A percentile compares a stretch with the other conserved stretches of the same genome.
These are phyloP conservation scores for Meteorus cinctellus DNA, from an alignment of 2,888 invertebrate species.

Conservation along the genomic window DNA sequence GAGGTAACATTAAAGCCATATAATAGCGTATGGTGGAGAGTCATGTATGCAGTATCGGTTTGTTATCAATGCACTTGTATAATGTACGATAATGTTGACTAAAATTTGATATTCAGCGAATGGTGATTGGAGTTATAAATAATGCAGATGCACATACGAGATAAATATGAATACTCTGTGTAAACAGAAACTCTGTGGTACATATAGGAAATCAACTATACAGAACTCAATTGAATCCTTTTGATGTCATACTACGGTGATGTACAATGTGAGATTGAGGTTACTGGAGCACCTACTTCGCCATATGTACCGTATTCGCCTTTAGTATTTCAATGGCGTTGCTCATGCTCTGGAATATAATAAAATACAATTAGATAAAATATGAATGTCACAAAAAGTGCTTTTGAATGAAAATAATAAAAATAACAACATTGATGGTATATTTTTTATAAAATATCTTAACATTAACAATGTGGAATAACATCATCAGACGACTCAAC, in stretches of 20 bases:
- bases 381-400: not conserved
- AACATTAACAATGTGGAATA: not conserved
- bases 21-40: not conserved
- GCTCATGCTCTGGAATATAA: not conserved
- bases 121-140: not conserved
- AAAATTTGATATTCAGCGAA: conserved; percentile 23
- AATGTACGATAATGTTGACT: conserved; percentile 27
- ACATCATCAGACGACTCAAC: too few species aligned
- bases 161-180: not conserved
- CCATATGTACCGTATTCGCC: not conserved
- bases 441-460: too few species aligned
- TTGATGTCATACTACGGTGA: not conserved
- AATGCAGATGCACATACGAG: not conserved
- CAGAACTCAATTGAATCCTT: conserved; percentile 14
- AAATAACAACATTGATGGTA: too few species aligned
- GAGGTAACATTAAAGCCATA: not conserved
- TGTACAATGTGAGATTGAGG: conserved; percentile 10
- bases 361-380: not conserved
- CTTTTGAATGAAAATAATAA: not conserved
- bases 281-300: conserved; percentile 11
- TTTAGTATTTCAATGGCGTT: not conserved
- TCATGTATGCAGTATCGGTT: conserved; percentile 4
- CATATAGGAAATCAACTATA: not conserved
- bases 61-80: conserved; percentile 17
- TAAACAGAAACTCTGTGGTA: not conserved